Percentiles rank a stretch among this genome's conserved stretches.
Evolutionary conservation across 1,140 invertebrate genomes (phyloP).

Genomic region (Antheraea pernyi): DNA sequence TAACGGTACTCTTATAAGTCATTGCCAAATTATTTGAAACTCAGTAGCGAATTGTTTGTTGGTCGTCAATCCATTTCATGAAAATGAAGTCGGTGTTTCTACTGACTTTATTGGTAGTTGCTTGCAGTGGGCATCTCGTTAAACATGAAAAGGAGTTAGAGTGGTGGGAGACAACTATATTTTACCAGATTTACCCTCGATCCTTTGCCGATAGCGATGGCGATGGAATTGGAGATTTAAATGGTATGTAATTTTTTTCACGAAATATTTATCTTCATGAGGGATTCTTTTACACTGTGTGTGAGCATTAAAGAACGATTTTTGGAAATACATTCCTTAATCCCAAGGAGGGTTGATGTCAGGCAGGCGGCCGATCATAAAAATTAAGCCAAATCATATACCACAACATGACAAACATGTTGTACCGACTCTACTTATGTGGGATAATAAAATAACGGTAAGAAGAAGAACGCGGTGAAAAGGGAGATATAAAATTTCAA

Average conservation of each 20-base stretch:
- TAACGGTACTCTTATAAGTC: constrained; percentile 17
- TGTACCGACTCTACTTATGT: no score
- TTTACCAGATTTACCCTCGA: constrained; percentile 89
- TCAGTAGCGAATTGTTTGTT: background rate
- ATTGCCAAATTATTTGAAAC: background rate
- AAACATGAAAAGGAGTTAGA: constrained; percentile 61
- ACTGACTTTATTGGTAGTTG: constrained; percentile 37
- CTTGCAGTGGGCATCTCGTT: constrained; percentile 37
- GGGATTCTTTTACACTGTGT: no score
- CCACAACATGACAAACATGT: no score
- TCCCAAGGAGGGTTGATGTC: no score
- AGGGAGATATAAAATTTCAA: no score
- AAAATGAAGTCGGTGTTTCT: constrained; percentile 44
- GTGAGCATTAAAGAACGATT: no score
- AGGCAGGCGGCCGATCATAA: no score
- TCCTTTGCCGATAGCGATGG: constrained; percentile 87
- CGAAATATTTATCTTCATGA: no score
- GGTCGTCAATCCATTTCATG: background rate
- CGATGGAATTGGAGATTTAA: constrained; percentile 88
- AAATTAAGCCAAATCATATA: no score
- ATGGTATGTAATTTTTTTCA: constrained; percentile 71
- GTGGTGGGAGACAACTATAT: constrained; percentile 88
- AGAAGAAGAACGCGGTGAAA: no score
- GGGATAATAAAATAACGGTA: no score
- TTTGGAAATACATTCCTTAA: no score